A percentile compares a stretch with the other conserved stretches of the same genome.
Evolutionary conservation across 2,113 vertebrate genomes (phyloP).

Genomic region (Amia ocellicauda): DNA sequence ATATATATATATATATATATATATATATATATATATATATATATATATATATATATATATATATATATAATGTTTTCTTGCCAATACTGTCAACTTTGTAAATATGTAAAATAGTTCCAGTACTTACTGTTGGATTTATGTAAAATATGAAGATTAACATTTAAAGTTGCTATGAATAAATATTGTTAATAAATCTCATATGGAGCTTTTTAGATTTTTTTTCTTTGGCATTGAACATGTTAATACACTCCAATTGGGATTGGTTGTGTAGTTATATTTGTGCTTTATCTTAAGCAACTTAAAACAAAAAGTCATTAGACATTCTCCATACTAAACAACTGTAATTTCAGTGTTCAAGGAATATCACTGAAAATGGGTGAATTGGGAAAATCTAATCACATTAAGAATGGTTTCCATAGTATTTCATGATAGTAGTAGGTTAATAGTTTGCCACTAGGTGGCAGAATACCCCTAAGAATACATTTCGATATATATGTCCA

Average conservation of each 20-base stretch:
- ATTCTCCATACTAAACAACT: no score
- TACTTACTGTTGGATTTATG: conserved; percentile 49
- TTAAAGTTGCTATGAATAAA: conserved; percentile 60
- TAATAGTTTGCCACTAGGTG: background rate
- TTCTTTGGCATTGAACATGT: no score
- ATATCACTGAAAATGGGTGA: no score
- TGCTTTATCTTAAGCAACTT: no score
- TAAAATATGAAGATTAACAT: conserved; percentile 46
- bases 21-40: conserved; percentile 40
- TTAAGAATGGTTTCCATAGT: no score
- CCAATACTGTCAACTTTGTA: conserved; percentile 49
- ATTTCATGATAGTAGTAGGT: no score
- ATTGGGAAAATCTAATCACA: no score
- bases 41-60: conserved; percentile 35
- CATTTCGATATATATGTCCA: no score
- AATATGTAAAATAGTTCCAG: conserved; percentile 52
- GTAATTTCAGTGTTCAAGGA: no score
- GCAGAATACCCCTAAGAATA: conserved; percentile 2
- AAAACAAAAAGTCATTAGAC: no score
- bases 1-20: conserved; percentile 31
- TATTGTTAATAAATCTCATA: conserved; percentile 56
- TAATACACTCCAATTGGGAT: no score
- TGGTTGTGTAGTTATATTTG: no score
- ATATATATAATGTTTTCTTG: conserved; percentile 34
- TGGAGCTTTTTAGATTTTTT: conserved; percentile 8